Base-by-base conservation (phyloP, 2,797 vertebrate genomes). In the Anas georgica region DNA sequence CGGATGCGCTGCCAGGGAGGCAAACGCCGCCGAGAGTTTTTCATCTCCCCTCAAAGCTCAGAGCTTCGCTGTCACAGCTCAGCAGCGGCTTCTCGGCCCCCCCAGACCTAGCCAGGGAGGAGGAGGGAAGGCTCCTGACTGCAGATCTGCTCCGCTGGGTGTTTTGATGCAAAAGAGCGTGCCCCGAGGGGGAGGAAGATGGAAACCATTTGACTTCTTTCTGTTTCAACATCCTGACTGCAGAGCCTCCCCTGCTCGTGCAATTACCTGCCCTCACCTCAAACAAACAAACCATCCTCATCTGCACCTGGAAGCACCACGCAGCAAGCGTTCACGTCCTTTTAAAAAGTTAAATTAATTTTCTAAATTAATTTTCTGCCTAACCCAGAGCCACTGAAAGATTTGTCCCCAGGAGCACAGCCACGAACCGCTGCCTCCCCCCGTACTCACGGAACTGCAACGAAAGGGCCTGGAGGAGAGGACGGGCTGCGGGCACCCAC, bases 211-310 rank as follows among this genome's bases (percentile, higher is more conserved):
- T 41, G 84, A 88, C 73, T 90, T 75, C 89, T 88, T 92, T 90
- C 79, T 93, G 80, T 77, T 94, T 88, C 73, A 83, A 79, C 80
- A 82, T 82, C 74, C 67, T 43, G 69, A 29, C 66, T 81, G 10
- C 33, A 81, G 73, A 9, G 73, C 43, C 76, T 50, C 48, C 90
- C 84, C 46, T 14, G 50, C 48, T 45, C 78, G 48, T 8, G 39
- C 46, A 56, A 52, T 87, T 83, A 93, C 85, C 91, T 93, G 89
- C 63, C 77, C 67, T 45, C 85, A 83, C 78, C 66, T 48, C 15
- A 87, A 78, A 87, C 85, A 94, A 87, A 90, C 85, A 88, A 92
- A 88, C 75, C 63, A 72, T 83, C 69, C 83, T 73, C 92, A 81
- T 63, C 80, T 0, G 3, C 43, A 88, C 55, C 80, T 79, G 87